phyloP scores from a whole-genome alignment of 1,140 invertebrate genomes.

The Sitodiplosis mosellana region DNA sequence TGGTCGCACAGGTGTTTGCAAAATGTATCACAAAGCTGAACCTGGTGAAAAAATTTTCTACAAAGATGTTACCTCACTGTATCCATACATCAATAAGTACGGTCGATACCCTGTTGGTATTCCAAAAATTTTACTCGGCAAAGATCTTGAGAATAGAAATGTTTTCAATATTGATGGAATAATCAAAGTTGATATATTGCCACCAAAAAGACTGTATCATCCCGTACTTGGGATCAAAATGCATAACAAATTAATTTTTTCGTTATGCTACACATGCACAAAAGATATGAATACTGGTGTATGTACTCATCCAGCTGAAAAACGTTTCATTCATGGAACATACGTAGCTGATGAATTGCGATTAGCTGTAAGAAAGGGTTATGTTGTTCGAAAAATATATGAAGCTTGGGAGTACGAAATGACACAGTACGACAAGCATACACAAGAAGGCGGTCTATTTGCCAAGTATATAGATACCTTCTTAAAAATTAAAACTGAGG shows the following conservation, averaged over 20 bases:
- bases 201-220: too few species aligned
- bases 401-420: neutral
- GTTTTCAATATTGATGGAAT: too few species aligned
- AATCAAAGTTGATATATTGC: too few species aligned
- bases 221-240: neutral
- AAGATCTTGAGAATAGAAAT: too few species aligned
- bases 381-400: constrained; percentile 5
- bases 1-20: neutral
- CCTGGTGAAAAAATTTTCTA: neutral
- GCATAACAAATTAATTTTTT: neutral
- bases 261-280: neutral
- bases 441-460: constrained; percentile 14
- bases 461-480: constrained; percentile 15
- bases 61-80: neutral
- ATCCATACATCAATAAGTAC: neutral
- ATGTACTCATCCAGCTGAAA: constrained; percentile 13
- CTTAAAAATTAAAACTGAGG: constrained; percentile 21
- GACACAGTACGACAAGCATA: constrained; percentile 4
- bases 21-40: neutral
- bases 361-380: constrained; percentile 18
- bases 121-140: too few species aligned
- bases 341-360: constrained; percentile 21
- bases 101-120: too few species aligned
- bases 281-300: neutral
- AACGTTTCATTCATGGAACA: constrained; percentile 18